These are phyloP conservation scores for Drosophila putrida DNA, from an alignment of 2,888 invertebrate genomes.

Conservation along the genomic window DNA sequence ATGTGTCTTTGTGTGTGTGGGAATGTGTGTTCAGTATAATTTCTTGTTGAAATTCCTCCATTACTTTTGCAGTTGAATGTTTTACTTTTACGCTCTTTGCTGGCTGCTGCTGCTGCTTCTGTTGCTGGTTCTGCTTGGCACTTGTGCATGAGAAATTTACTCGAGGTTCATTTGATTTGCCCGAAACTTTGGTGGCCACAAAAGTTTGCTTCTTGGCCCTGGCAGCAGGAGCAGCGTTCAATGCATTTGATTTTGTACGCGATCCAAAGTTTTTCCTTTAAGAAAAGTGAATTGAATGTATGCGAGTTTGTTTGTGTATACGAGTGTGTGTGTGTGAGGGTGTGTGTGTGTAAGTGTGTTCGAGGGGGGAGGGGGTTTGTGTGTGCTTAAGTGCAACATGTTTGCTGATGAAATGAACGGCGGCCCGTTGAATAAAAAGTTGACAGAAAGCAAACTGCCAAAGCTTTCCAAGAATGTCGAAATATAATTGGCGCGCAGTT, in stretches of 20 bases:
- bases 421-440: constrained; percentile 71
- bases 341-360: constrained; percentile 18
- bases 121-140: constrained; percentile 28
- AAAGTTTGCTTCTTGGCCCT: constrained; percentile 69
- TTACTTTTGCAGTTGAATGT: constrained; percentile 80
- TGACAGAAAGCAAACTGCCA: constrained; percentile 79
- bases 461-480: constrained; percentile 70
- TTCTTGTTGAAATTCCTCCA: constrained; percentile 77
- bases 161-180: constrained; percentile 77
- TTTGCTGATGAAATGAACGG: constrained; percentile 63
- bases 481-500: constrained; percentile 71
- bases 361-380: constrained; percentile 12
- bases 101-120: constrained; percentile 18
- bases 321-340: not conserved
- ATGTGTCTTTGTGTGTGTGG: constrained; percentile 18
- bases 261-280: constrained; percentile 59
- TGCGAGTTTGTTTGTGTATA: not conserved
- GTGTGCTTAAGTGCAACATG: constrained; percentile 75
- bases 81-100: constrained; percentile 70
- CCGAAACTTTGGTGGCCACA: constrained; percentile 79
- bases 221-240: constrained; percentile 59
- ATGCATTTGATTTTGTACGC: constrained; percentile 77
- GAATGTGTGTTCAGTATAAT: constrained; percentile 63
- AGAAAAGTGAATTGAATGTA: constrained; percentile 51
- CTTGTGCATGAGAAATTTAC: constrained; percentile 76